Evolutionary conservation across 2,888 invertebrate genomes (phyloP).

Genomic region (Ochropacha duplaris): DNA sequence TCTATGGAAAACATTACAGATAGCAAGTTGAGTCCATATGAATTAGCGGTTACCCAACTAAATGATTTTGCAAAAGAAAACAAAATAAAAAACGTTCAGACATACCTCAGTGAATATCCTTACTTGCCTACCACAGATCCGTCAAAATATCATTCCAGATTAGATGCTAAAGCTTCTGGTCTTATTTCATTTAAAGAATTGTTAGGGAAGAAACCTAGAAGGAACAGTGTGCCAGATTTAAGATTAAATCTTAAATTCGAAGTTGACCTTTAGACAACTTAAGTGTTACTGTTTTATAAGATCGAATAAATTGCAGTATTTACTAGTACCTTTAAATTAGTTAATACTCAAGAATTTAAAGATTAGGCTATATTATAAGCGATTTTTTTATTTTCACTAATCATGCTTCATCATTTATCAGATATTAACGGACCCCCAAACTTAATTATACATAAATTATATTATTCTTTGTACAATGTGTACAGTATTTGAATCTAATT

Average conservation of each 20-base stretch:
- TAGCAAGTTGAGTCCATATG: conserved; percentile 65
- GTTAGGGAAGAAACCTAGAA: conserved; percentile 55
- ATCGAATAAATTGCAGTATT: conserved; percentile 47
- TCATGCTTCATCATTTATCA: conserved; percentile 11
- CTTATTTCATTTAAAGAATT: conserved; percentile 74
- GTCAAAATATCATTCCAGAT: conserved; percentile 72
- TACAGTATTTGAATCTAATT: conserved; percentile 76
- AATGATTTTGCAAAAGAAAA: conserved; percentile 64
- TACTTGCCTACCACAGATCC: conserved; percentile 78
- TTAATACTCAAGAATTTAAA: conserved; percentile 45
- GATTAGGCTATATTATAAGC: conserved; percentile 7
- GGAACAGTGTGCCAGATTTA: conserved; percentile 77
- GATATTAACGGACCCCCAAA: conserved; percentile 14
- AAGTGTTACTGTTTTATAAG: conserved; percentile 13
- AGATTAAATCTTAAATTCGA: conserved; percentile 68
- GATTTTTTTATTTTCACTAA: conserved; percentile 5
- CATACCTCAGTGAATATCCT: conserved; percentile 75
- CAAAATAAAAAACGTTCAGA: conserved; percentile 67
- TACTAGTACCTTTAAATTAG: conserved; percentile 52
- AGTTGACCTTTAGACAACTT: conserved; percentile 50
- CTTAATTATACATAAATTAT: conserved; percentile 17
- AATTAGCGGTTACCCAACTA: conserved; percentile 61
- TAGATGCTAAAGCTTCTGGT: conserved; percentile 70
- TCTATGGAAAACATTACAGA: conserved; percentile 77
- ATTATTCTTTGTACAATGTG: conserved; percentile 66